Conservation (phyloP, 2,797 vertebrate genomes). For the Glossophaga mutica region DNA sequence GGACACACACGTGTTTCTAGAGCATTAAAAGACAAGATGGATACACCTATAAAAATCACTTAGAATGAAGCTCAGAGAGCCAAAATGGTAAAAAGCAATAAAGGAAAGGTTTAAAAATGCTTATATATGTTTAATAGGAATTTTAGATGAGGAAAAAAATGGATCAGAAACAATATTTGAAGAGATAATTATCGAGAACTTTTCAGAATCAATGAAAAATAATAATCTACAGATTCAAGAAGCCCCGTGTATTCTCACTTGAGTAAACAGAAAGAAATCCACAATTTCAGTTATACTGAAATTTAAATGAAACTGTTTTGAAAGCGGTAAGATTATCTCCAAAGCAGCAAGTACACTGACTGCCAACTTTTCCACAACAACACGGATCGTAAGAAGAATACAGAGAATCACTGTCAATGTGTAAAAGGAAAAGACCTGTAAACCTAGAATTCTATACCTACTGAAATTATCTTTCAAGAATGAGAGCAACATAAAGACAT, state of each 20-base stretch:
- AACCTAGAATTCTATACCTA: not conserved
- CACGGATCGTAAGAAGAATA: not conserved
- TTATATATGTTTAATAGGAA: not conserved
- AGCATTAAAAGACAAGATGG: not conserved
- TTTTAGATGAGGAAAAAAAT: not conserved
- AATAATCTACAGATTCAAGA: no score
- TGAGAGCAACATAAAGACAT: not conserved
- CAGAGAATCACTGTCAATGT: not conserved
- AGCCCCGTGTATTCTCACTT: not conserved
- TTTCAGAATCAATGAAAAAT: not conserved
- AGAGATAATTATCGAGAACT: not conserved
- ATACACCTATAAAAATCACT: not conserved
- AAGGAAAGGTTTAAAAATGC: not conserved
- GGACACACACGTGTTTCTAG: not conserved
- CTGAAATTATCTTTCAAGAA: not conserved
- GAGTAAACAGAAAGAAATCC: not conserved
- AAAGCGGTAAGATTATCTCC: not conserved
- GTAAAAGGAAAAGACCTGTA: not conserved
- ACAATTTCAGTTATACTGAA: not conserved
- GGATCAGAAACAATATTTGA: not conserved
- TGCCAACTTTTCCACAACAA: not conserved
- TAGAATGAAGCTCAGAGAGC: not conserved
- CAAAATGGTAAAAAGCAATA: not conserved
- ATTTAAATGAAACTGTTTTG: not conserved
- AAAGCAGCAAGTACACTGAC: not conserved